phyloP scores from a whole-genome alignment of 2,797 vertebrate genomes.

The Macropodus opercularis region DNA sequence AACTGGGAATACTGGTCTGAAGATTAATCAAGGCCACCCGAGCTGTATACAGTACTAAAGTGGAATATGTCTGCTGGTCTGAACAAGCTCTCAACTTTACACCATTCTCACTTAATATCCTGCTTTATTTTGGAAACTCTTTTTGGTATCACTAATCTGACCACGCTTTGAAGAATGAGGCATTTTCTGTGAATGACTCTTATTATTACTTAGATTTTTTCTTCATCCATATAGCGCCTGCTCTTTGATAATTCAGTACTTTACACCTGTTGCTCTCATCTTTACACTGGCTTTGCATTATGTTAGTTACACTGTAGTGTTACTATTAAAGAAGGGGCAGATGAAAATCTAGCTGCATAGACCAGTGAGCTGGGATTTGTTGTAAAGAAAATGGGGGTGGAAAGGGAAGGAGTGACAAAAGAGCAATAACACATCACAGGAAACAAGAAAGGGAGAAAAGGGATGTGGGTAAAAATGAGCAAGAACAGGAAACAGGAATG shows the following conservation, averaged over 20 bases:
- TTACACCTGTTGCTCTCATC: conserved; percentile 66
- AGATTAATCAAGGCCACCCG: conserved; percentile 56
- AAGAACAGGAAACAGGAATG: conserved; percentile 36
- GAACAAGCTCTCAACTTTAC: conserved; percentile 29
- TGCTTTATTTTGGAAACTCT: conserved; percentile 22
- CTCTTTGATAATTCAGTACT: conserved; percentile 49
- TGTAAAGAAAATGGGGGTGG: conserved; percentile 25
- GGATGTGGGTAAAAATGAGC: conserved; percentile 29
- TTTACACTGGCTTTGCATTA: conserved; percentile 43
- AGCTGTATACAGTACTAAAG: conserved; percentile 30
- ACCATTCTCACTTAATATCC: conserved; percentile 5
- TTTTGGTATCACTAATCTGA: conserved; percentile 12
- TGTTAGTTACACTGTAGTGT: conserved; percentile 51
- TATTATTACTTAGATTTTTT: conserved; percentile 10
- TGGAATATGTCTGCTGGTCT: conserved; percentile 38
- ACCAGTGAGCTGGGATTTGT: conserved; percentile 17
- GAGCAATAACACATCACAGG: conserved; percentile 39
- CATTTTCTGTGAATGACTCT: conserved; percentile 29
- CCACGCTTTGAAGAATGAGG: conserved; percentile 6
- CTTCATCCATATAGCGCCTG: neutral
- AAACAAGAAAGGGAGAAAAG: conserved; percentile 37
- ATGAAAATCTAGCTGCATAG: conserved; percentile 44
- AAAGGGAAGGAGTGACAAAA: conserved; percentile 37
- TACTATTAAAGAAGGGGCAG: conserved; percentile 26
- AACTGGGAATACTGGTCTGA: conserved; percentile 29